Evolutionary conservation across 2,113 vertebrate species (phyloP).

Genomic region (Nycticryphes semicollaris): DNA sequence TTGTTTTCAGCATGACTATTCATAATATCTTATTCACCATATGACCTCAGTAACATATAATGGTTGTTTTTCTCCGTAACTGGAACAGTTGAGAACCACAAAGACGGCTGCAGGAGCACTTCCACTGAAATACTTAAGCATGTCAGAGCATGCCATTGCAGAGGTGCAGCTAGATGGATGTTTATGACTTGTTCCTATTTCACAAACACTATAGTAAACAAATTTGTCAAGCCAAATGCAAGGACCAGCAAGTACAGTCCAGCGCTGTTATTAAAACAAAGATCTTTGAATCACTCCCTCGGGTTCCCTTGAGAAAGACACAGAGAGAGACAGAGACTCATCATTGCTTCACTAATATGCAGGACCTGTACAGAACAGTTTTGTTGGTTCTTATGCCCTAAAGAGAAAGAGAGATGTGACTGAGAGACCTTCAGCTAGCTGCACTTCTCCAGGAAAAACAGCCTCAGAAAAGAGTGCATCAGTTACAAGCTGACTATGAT

Average conservation of each 20-base stretch:
- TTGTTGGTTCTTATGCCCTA: not conserved
- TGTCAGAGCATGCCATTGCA: conserved; percentile 20
- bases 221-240: conserved; percentile 18
- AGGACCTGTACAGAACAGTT: not conserved
- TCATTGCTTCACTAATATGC: not conserved
- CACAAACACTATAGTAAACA: conserved; percentile 51
- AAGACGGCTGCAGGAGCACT: conserved; percentile 31
- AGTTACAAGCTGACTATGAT: not conserved
- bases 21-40: conserved; percentile 54
- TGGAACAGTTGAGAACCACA: conserved; percentile 47
- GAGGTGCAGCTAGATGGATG: conserved; percentile 13
- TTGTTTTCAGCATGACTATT: conserved; percentile 49
- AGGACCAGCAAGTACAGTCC: not conserved
- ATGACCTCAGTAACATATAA: conserved; percentile 47
- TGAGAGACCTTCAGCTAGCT: not conserved
- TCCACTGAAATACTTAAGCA: not conserved
- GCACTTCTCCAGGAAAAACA: not conserved
- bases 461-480: not conserved
- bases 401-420: not conserved
- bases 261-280: conserved; percentile 27
- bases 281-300: conserved; percentile 13
- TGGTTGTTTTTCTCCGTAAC: conserved; percentile 45
- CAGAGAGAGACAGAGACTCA: not conserved
- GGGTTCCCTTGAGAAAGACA: conserved; percentile 50
- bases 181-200: conserved; percentile 41